phyloP scores from a whole-genome alignment of 2,113 vertebrate genomes.

The Psilopogon haemacephalus region DNA sequence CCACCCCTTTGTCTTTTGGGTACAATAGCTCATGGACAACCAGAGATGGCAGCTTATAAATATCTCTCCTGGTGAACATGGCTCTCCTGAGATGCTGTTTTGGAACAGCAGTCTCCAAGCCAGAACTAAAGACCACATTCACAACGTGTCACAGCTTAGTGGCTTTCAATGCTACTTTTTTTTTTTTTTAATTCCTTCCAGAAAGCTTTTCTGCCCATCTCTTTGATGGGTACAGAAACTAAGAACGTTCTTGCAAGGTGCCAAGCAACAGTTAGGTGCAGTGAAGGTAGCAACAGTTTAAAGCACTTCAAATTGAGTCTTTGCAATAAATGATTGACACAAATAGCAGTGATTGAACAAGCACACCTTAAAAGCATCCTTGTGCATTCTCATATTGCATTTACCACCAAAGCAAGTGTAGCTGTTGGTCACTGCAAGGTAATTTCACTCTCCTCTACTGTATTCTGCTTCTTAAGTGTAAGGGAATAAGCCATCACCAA shows the following conservation, averaged over 20 bases:
- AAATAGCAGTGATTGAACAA: neutral
- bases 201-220: neutral
- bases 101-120: slow-evolving; percentile 46
- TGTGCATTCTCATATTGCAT: neutral
- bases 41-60: slow-evolving; percentile 56
- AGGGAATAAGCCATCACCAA: neutral
- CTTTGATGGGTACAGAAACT: neutral
- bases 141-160: neutral
- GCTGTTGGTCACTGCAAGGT: neutral
- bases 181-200: too few species aligned
- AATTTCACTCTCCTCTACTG: neutral
- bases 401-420: neutral
- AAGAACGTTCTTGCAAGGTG: neutral
- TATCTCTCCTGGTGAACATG: slow-evolving; percentile 51
- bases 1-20: slow-evolving; percentile 43
- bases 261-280: neutral
- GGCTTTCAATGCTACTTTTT: slow-evolving; percentile 40
- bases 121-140: neutral
- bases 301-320: neutral
- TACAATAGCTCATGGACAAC: slow-evolving; percentile 50
- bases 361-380: neutral
- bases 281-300: neutral
- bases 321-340: slow-evolving; percentile 24
- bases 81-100: slow-evolving; percentile 53
- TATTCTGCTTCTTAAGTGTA: neutral